phyloP scores from a whole-genome alignment of 2,888 invertebrate species.

The Peribatodes rhomboidaria region DNA sequence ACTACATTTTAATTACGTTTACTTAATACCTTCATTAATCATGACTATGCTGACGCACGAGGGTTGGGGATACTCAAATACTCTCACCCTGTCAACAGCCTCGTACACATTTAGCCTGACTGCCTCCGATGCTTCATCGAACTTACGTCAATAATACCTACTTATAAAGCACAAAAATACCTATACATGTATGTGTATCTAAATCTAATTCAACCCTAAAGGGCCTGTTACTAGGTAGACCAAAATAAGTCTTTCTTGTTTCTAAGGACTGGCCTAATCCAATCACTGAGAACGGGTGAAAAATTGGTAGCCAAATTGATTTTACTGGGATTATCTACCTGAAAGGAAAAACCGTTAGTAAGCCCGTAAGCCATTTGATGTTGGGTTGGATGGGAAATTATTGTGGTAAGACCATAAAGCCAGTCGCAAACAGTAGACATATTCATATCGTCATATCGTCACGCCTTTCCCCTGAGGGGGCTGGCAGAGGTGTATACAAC shows the following conservation, averaged over 20 bases:
- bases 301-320: slow-evolving; percentile 18
- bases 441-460: too few species aligned
- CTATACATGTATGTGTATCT: neutral
- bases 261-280: slow-evolving; percentile 6
- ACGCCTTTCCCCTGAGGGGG: too few species aligned
- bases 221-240: slow-evolving; percentile 1
- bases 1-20: slow-evolving; percentile 13
- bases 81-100: slow-evolving; percentile 27
- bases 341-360: neutral
- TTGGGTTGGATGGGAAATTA: neutral
- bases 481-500: too few species aligned
- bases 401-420: neutral
- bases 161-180: slow-evolving; percentile 5
- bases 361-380: slow-evolving; percentile 2
- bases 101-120: slow-evolving; percentile 47
- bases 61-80: slow-evolving; percentile 29
- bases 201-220: neutral
- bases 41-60: slow-evolving; percentile 26
- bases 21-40: slow-evolving; percentile 24
- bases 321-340: slow-evolving; percentile 11
- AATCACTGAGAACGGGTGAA: slow-evolving; percentile 11
- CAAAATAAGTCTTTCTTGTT: slow-evolving; percentile 14
- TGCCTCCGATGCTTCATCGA: slow-evolving; percentile 53
- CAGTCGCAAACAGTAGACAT: too few species aligned
- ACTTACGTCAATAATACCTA: slow-evolving; percentile 51